Conservation (phyloP, 2,113 vertebrate species). For the Sitta europaea region DNA sequence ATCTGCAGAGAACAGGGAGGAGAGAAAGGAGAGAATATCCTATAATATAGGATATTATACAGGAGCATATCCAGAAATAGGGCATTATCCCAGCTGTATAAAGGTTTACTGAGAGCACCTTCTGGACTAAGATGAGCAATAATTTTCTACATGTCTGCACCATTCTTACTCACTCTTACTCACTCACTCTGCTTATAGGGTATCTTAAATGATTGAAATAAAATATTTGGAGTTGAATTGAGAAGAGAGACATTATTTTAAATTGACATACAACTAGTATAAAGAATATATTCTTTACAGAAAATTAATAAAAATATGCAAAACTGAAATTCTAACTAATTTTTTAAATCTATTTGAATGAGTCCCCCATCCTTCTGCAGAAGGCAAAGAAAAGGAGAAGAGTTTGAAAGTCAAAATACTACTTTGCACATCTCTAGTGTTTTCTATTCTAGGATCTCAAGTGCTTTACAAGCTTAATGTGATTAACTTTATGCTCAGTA, state of each 20-base stretch:
- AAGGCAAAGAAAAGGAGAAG: not conserved
- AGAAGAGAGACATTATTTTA: not conserved
- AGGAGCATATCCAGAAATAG: no score
- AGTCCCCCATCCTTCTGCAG: not conserved
- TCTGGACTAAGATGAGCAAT: not conserved
- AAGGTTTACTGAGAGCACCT: not conserved
- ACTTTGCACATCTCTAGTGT: constrained; percentile 18
- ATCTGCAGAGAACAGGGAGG: not conserved
- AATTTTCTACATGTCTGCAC: not conserved
- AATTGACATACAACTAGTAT: not conserved
- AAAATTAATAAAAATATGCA: not conserved
- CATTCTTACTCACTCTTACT: not conserved
- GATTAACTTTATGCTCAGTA: constrained; percentile 55
- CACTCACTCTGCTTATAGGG: not conserved
- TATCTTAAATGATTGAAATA: not conserved
- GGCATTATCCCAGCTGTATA: not conserved
- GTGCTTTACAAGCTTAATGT: constrained; percentile 44
- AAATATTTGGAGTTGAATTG: not conserved
- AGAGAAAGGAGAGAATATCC: not conserved
- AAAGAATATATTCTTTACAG: not conserved
- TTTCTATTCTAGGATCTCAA: not conserved
- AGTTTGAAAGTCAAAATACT: constrained; percentile 21
- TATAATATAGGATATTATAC: no score
- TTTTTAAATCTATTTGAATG: not conserved
- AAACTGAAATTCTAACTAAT: not conserved